phyloP scores from a whole-genome alignment of 2,888 invertebrate species.

The Masnerella sp. region DNA sequence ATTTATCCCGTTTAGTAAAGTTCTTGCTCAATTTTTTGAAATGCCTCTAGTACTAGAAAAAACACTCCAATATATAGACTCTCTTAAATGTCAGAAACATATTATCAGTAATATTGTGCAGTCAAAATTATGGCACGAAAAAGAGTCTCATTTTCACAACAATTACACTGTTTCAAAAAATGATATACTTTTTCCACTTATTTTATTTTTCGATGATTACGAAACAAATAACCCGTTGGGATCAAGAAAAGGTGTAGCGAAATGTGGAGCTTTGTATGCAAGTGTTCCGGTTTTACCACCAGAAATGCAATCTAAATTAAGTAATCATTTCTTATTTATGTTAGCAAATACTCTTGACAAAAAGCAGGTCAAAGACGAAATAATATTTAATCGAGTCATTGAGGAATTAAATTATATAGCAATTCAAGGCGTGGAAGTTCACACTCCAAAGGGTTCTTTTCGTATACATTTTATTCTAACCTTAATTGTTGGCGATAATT shows the following conservation, averaged over 20 bases:
- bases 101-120: slow-evolving; percentile 17
- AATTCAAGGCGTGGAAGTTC: background rate
- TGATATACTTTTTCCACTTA: background rate
- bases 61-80: slow-evolving; percentile 17
- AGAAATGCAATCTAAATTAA: slow-evolving; percentile 39
- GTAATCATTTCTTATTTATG: slow-evolving; percentile 60
- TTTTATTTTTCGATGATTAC: slow-evolving; percentile 35
- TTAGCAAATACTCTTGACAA: slow-evolving; percentile 59
- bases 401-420: background rate
- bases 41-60: slow-evolving; percentile 9
- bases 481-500: slow-evolving; percentile 60
- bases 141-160: slow-evolving; percentile 4
- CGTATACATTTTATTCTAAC: slow-evolving; percentile 49
- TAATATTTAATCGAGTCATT: background rate
- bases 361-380: slow-evolving; percentile 8
- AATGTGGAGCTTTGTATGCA: slow-evolving; percentile 28
- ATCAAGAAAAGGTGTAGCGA: slow-evolving; percentile 20
- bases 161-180: background rate
- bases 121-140: slow-evolving; percentile 19
- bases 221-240: slow-evolving; percentile 28
- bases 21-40: slow-evolving; percentile 27
- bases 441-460: background rate
- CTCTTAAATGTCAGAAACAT: slow-evolving; percentile 1
- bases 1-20: slow-evolving; percentile 10
- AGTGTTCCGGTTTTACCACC: slow-evolving; percentile 49